These are phyloP conservation scores for Nettapus auritus DNA, from an alignment of 2,113 vertebrate species.

Conservation along the genomic window DNA sequence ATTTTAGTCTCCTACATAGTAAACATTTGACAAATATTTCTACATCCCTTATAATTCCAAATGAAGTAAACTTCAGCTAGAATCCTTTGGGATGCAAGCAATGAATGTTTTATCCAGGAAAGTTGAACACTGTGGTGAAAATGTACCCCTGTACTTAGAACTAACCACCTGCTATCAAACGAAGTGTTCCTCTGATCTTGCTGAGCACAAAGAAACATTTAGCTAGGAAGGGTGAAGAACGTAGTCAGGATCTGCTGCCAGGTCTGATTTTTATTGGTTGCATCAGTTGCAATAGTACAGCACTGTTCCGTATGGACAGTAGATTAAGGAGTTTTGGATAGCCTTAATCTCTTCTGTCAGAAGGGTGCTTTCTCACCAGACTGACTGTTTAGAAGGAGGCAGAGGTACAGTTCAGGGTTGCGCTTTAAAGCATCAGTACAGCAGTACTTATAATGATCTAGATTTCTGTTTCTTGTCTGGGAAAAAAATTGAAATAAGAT, in stretches of 20 bases:
- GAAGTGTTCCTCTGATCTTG: not conserved
- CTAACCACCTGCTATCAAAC: not conserved
- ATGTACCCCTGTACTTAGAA: not conserved
- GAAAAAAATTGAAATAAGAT: constrained; percentile 65
- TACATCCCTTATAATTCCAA: not conserved
- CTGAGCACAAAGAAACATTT: not conserved
- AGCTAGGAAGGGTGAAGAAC: not conserved
- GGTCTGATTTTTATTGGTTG: not conserved
- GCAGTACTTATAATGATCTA: not conserved
- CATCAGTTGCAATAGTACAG: not conserved
- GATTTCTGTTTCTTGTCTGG: constrained; percentile 57
- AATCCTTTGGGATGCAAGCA: not conserved
- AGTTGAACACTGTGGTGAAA: not conserved
- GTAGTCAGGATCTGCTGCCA: not conserved
- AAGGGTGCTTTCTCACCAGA: constrained; percentile 8
- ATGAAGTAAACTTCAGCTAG: not conserved
- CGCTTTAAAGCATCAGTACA: constrained; percentile 39
- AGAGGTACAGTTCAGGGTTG: constrained; percentile 25
- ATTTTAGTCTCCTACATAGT: not conserved
- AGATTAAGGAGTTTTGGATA: constrained; percentile 49
- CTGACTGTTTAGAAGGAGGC: constrained; percentile 26
- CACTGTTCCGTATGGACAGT: not conserved
- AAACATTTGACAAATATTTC: not conserved
- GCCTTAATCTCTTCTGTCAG: constrained; percentile 57
- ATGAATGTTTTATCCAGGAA: not conserved